Base-by-base conservation (phyloP, 2,113 vertebrate species). In the Ptilonorhynchus violaceus region DNA sequence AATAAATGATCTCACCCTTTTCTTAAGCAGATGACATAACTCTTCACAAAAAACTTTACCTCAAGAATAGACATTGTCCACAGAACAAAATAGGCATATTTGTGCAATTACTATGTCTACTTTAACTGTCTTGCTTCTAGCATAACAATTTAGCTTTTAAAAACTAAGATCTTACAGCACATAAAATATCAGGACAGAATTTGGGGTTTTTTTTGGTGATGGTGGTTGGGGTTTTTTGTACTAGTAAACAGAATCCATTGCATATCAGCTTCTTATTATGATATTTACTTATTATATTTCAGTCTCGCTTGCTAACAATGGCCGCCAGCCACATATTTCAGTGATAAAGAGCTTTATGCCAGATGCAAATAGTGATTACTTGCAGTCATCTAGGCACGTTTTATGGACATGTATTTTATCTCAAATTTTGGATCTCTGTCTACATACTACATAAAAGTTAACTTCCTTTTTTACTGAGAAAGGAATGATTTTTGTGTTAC, bases 1-100 rank as follows among this genome's bases (percentile, higher is more conserved):
- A 96, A 96, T 95, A 86, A 97, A 97, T 94, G 53, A 95, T 94
- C 89, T 78, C 91, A 92, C 69, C 53, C 37, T 92, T 97, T 94
- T 73, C 84, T 94, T 41, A 56, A 92, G 90, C 84, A 67, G 84
- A 87, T 85, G 74, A 85, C 81, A 92, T 81, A 90, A 96, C 88
- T 90, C 79, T 93, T 95, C 81, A 76, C 56, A 59, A 77, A 80
- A 89, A 78, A 1, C 12, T 77, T 49, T 35, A 82, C 13, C 35
- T 92, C 49, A 78, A 66, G 53, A 88, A 80, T 7, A 94, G n/a
- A 84, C 10, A 33, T 2, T 70, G 35, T 66, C 33, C 76, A 58
- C 35, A 70, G 67, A 83, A 87, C 28, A 24, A 78, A 96, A 75
- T 3, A 20, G 35, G 35, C 24, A 60, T 44, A 66, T 73, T 64